Base-by-base conservation (phyloP, 2,888 invertebrate genomes). In the Drosophila maculinotata region DNA sequence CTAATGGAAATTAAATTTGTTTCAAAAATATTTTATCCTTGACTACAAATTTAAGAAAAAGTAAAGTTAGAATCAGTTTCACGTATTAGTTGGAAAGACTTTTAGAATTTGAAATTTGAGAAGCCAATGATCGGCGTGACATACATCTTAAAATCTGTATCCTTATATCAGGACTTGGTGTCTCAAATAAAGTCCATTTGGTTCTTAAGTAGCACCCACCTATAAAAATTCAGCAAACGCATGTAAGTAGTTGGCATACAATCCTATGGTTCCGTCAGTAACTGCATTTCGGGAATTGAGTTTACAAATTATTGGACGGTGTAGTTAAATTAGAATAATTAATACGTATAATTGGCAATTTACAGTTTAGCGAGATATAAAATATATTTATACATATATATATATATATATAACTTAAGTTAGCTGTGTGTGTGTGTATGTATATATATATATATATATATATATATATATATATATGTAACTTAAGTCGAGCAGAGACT, bases 291-390 rank as follows among this genome's bases (percentile, higher is more conserved):
- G n/a, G 2, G 7, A 60, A 41, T 15, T 28, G 15, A 30, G 53
- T 12, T 45, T 44, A 57, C 62, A 62, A 53, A 58, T 49, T 63
- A 52, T 47, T 81, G 81, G 79, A 79, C 81, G 79, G 81, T 65
- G 39, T 57, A 23, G 36, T 45, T 49, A 58, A 76, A 65, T 41
- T 38, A 68, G 9, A 52, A 38, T 54, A 84, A 54, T 38, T 49
- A 66, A 68, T 81, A 81, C 69, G 73, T 69, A 74, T 69, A 48
- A 52, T 60, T 71, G 67, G 72, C 67, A 81, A 72, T 81, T 62
- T 69, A 78, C 71, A 78, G 41, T 44, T 42, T 36, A n/a, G n/a
- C 23, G 17, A 35, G 20, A 42, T 39, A 9, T 30, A 33, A 54
- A 45, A 54, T 47, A 39, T 44, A 53, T n/a, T n/a, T n/a, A n/a